phyloP scores from a whole-genome alignment of 2,888 invertebrate genomes.

The Cyclophora punctaria region DNA sequence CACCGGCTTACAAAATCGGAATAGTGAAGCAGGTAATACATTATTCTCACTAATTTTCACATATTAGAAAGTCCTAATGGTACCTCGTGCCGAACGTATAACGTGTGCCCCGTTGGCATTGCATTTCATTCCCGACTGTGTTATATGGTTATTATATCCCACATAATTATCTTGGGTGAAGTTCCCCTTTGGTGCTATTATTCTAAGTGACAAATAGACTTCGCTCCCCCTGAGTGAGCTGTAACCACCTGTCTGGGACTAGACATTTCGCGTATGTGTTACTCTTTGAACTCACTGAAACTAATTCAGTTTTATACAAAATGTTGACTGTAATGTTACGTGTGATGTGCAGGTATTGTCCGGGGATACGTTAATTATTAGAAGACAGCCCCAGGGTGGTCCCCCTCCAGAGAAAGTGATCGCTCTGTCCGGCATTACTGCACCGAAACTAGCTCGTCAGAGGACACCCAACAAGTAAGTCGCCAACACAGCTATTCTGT shows the following conservation, averaged over 20 bases:
- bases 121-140: constrained; percentile 16
- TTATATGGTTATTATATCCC: too few species aligned
- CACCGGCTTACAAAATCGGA: constrained; percentile 57
- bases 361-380: constrained; percentile 95
- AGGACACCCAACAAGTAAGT: constrained; percentile 61
- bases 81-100: constrained; percentile 1
- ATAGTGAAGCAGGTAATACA: constrained; percentile 68
- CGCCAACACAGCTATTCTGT: too few species aligned
- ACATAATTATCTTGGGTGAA: too few species aligned
- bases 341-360: constrained; percentile 85
- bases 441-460: constrained; percentile 85
- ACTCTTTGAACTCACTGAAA: too few species aligned
- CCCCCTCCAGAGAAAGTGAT: constrained; percentile 95
- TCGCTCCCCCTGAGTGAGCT: too few species aligned
- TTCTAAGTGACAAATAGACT: too few species aligned
- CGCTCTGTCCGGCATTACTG: constrained; percentile 91
- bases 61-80: not conserved
- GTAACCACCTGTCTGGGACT: too few species aligned
- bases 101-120: constrained; percentile 66
- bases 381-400: constrained; percentile 88
- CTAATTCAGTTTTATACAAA: too few species aligned
- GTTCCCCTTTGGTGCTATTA: too few species aligned
- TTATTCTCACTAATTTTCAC: constrained; percentile 22
- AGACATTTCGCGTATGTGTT: too few species aligned
- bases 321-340: constrained; percentile 1